These are phyloP conservation scores for Trogon melanurus DNA, from an alignment of 2,113 vertebrate genomes.

Conservation along the genomic window DNA sequence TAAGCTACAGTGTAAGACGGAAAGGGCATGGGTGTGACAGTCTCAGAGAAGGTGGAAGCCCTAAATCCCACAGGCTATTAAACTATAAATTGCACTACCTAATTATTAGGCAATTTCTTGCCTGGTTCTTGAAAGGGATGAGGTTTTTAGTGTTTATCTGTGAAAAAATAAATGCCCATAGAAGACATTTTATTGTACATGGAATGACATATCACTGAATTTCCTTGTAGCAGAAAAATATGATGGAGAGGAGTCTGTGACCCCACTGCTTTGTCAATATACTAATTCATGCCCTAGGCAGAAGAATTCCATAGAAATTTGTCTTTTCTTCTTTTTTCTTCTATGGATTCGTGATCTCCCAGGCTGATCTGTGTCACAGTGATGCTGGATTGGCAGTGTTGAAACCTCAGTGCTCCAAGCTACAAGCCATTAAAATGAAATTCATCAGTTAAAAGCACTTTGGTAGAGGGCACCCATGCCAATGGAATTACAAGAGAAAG, in stretches of 20 bases:
- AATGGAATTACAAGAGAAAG: not conserved
- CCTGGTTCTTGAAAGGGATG: slow-evolving; percentile 12
- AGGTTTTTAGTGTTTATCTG: not conserved
- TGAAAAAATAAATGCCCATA: not conserved
- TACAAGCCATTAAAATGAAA: not conserved
- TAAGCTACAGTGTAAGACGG: slow-evolving; percentile 43
- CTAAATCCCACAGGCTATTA: slow-evolving; percentile 65
- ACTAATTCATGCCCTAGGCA: not conserved
- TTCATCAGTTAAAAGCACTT: not conserved
- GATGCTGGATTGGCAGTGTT: not conserved
- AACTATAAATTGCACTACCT: slow-evolving; percentile 14
- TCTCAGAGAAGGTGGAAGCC: slow-evolving; percentile 36
- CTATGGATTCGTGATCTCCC: not conserved
- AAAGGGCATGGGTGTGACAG: slow-evolving; percentile 49
- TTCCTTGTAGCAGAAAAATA: not conserved
- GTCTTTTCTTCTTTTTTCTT: not conserved
- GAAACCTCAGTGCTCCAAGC: not conserved
- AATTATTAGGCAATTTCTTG: slow-evolving; percentile 63
- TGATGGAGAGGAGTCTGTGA: not conserved
- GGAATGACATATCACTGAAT: not conserved
- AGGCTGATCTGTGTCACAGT: not conserved
- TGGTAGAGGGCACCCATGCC: not conserved
- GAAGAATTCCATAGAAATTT: not conserved
- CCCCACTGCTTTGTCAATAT: not conserved
- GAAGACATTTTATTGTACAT: not conserved